These are phyloP conservation scores for Centropus bengalensis DNA, from an alignment of 2,113 vertebrate genomes.

Conservation along the genomic window DNA sequence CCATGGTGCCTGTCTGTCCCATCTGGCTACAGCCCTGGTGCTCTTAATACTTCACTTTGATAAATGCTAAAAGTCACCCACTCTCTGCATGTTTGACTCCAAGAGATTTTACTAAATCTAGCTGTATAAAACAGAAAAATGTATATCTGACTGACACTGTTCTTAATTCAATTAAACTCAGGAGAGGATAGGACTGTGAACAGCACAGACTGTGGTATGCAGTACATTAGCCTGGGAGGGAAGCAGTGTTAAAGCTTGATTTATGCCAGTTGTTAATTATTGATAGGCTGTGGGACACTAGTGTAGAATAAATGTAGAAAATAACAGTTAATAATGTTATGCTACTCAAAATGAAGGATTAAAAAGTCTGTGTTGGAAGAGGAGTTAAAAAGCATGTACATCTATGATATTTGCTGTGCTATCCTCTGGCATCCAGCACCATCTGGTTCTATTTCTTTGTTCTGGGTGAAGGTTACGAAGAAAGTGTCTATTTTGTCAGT, in stretches of 20 bases:
- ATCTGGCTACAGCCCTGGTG: not conserved
- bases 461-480: not conserved
- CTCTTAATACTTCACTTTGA: conserved; percentile 17
- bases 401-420: not conserved
- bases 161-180: not conserved
- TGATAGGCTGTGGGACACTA: not conserved
- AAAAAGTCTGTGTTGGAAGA: not conserved
- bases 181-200: not conserved
- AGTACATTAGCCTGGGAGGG: not conserved
- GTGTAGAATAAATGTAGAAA: not conserved
- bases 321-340: not conserved
- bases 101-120: not conserved
- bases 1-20: not conserved
- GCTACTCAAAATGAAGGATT: not conserved
- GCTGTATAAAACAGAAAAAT: not conserved
- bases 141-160: not conserved
- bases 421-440: not conserved
- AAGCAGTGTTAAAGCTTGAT: not conserved
- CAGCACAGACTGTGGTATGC: not conserved
- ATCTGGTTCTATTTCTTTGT: not conserved
- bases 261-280: not conserved
- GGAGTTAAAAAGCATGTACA: not conserved
- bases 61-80: not conserved
- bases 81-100: not conserved
- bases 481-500: not conserved